Conservation (phyloP, 2,888 invertebrate genomes). For the Acanthacorydalis orientalis region DNA sequence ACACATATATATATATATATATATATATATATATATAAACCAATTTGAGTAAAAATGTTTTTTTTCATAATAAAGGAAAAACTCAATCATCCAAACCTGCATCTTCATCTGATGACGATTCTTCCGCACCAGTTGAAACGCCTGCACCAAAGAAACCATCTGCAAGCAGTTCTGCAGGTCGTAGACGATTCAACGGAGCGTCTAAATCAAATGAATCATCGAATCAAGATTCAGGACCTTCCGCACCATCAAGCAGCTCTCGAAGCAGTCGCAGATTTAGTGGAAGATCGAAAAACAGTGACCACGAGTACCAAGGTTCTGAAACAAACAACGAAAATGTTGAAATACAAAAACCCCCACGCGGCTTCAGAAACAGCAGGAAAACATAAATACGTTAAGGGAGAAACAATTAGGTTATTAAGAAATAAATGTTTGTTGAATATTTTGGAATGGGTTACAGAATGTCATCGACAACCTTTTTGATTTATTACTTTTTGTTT, state of each 20-base stretch:
- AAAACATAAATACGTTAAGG: background rate
- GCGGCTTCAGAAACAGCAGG: conserved; percentile 2
- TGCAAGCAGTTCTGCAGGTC: conserved; percentile 9
- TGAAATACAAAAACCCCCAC: conserved; percentile 1
- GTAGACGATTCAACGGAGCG: conserved; percentile 15
- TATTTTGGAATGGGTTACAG: too few species aligned
- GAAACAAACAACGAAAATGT: conserved; percentile 4
- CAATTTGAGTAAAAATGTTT: background rate
- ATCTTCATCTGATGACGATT: conserved; percentile 12
- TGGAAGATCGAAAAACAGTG: too few species aligned
- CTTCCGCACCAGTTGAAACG: conserved; percentile 13
- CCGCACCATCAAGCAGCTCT: too few species aligned
- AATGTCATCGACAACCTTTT: too few species aligned
- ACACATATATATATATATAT: conserved; percentile 1
- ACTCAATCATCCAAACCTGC: conserved; percentile 10
- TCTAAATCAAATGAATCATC: conserved; percentile 7
- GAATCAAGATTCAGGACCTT: too few species aligned
- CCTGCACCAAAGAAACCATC: conserved; percentile 12
- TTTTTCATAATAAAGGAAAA: background rate
- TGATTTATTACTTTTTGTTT: too few species aligned
- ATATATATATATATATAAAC: conserved; percentile 1
- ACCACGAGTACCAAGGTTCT: conserved; percentile 3
- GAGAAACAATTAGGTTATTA: background rate
- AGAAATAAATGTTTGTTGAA: background rate
- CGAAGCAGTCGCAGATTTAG: too few species aligned